These are phyloP conservation scores for Branchellion lobata DNA, from an alignment of 2,888 invertebrate genomes.

Conservation along the genomic window DNA sequence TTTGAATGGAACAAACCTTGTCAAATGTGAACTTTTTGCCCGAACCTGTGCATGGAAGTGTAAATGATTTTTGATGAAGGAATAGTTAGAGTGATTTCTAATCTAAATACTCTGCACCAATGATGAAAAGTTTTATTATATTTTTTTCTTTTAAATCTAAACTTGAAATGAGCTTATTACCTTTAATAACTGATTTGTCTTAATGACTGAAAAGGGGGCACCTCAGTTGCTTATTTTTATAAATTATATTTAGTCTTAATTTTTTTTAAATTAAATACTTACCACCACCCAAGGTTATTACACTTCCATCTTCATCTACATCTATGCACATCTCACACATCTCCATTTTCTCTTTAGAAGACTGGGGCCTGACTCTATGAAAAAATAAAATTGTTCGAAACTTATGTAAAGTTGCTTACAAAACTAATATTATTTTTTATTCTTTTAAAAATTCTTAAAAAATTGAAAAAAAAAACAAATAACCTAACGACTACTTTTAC, in stretches of 20 bases:
- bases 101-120: too few relatives aligned
- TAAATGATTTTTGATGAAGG: not conserved
- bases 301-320: conserved; percentile 77
- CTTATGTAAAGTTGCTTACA: not conserved
- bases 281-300: conserved; percentile 74
- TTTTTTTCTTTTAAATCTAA: too few relatives aligned
- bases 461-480: not conserved
- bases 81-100: too few relatives aligned
- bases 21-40: conserved; percentile 96
- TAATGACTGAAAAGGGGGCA: too few relatives aligned
- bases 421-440: not conserved
- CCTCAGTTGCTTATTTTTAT: too few relatives aligned
- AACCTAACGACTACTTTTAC: conserved; percentile 37
- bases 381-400: not conserved
- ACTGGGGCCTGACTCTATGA: conserved; percentile 86
- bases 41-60: conserved; percentile 64
- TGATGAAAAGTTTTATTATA: too few relatives aligned
- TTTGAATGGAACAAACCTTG: conserved; percentile 82
- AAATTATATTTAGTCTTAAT: not conserved
- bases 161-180: too few relatives aligned
- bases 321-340: conserved; percentile 90
- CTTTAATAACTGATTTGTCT: too few relatives aligned
- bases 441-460: not conserved
- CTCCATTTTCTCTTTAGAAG: conserved; percentile 88
- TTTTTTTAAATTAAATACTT: not conserved